Base-by-base conservation (phyloP, 2,888 invertebrate genomes). In the Capitulum mitella region DNA sequence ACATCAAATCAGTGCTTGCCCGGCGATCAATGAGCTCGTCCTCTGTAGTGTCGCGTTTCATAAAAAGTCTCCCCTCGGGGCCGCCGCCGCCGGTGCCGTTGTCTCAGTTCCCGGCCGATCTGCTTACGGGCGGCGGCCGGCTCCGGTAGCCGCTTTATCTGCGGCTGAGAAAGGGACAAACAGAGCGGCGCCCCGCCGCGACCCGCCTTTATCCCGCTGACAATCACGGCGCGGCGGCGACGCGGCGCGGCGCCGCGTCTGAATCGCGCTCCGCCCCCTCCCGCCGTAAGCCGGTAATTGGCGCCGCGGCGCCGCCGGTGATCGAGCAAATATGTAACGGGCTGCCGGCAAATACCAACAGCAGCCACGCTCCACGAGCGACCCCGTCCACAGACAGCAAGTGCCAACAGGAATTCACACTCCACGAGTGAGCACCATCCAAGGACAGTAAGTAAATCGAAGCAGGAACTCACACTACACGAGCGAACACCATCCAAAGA, bases 41-140 rank as follows among this genome's bases (percentile, higher is more conserved):
- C 58, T 34, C 19, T 34, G 64, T 64, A 34, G 70, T 70, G 40
- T 70, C 29, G 70, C 26, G 26, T 70, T 37, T 40, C 70, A 14
- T 70, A 70, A 70, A 70, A 70, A 70, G 16, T 16, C 16, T 29
- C 32, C 64, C 61, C 32, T 14, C 14, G 32, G 54, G n/a, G 54
- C 26, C 22, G 58, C 54, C 19, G 1, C 14, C 3, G 34, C 34
- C 19, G 70, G 40, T 64, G 26, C 70, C 5, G 16, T 70, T 37
- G 70, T 64, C 64, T 64, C 64, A 64, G 64, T 32, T 34, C 64
- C 64, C 34, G 64, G 16, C 29, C 26, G 40, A 70, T 40, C 70
- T 70, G 70, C 70, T 70, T 26, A 70, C 70, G 40, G 37, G 2
- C 26, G 26, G 3, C 26, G 14, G 14, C 70, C n/a, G 29, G 37